A percentile compares a stretch with the other conserved stretches of the same genome.
These are phyloP conservation scores for Agelastica alni DNA, from an alignment of 2,888 invertebrate genomes.

Conservation along the genomic window DNA sequence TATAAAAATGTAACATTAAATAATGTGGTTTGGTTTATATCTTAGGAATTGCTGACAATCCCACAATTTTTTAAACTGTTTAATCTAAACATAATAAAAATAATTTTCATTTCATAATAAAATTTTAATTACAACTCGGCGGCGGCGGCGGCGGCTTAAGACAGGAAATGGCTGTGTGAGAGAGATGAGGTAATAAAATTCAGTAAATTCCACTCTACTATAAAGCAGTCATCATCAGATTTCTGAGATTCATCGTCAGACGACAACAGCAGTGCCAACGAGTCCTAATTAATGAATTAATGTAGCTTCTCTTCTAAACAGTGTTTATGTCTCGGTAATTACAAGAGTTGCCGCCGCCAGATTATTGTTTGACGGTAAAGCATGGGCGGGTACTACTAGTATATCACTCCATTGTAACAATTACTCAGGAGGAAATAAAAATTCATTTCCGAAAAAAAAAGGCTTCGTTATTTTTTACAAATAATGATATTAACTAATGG, in stretches of 20 bases:
- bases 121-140: neutral
- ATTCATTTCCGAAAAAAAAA: too few species aligned
- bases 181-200: slow-evolving; percentile 3
- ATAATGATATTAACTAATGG: too few species aligned
- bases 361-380: slow-evolving; percentile 37
- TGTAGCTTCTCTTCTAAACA: slow-evolving; percentile 59
- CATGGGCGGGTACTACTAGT: slow-evolving; percentile 5
- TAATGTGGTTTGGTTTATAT: too few species aligned
- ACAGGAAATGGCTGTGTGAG: neutral
- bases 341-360: slow-evolving; percentile 55
- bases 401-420: too few species aligned
- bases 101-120: too few species aligned
- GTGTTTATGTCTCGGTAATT: slow-evolving; percentile 60
- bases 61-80: too few species aligned
- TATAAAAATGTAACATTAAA: too few species aligned
- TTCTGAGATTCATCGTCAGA: slow-evolving; percentile 29
- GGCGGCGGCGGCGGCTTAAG: slow-evolving; percentile 3
- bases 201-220: slow-evolving; percentile 17
- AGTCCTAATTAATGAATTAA: slow-evolving; percentile 59
- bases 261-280: slow-evolving; percentile 41
- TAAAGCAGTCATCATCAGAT: slow-evolving; percentile 28
- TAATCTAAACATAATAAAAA: too few species aligned
- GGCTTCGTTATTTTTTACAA: too few species aligned
- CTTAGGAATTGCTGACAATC: too few species aligned
- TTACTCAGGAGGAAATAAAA: too few species aligned